Conservation (phyloP, 2,888 invertebrate genomes). For the Meiosimyza platycephala region DNA sequence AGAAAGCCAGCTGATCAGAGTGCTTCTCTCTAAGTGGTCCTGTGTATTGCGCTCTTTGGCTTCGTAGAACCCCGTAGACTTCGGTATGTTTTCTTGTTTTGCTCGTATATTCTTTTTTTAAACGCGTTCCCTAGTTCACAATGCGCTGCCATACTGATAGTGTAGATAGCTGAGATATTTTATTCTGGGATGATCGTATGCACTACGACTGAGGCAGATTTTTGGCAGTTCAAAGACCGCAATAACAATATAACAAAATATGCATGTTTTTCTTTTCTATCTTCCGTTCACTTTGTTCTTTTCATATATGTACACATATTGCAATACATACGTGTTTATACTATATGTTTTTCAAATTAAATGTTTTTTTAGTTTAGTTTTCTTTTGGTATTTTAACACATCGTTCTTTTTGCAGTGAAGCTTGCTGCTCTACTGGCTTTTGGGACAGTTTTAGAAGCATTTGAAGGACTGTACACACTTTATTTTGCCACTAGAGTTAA, state of each 20-base stretch:
- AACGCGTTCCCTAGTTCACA: conserved; percentile 23
- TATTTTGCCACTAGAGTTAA: neutral
- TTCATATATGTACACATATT: conserved; percentile 5
- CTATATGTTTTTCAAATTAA: conserved; percentile 26
- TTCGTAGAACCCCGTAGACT: conserved; percentile 33
- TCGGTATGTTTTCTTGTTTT: conserved; percentile 9
- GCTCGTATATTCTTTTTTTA: neutral
- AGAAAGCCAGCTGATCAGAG: conserved; percentile 17
- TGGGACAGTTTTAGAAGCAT: conserved; percentile 26
- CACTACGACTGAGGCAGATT: conserved; percentile 38
- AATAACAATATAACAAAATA: conserved; percentile 33
- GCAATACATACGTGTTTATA: neutral
- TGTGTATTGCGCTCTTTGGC: conserved; percentile 19
- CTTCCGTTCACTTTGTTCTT: conserved; percentile 20
- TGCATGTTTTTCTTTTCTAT: conserved; percentile 35
- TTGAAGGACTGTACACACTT: conserved; percentile 28
- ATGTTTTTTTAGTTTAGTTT: conserved; percentile 24
- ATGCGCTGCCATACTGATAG: conserved; percentile 1
- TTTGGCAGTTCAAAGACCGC: conserved; percentile 58
- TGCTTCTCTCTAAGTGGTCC: conserved; percentile 23
- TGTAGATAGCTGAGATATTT: conserved; percentile 33
- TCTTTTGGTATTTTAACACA: neutral
- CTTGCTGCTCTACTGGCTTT: conserved; percentile 24
- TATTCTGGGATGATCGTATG: conserved; percentile 25
- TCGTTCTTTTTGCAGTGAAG: neutral